Conservation (phyloP, 1,140 invertebrate genomes). For the Lepidurus apus region DNA sequence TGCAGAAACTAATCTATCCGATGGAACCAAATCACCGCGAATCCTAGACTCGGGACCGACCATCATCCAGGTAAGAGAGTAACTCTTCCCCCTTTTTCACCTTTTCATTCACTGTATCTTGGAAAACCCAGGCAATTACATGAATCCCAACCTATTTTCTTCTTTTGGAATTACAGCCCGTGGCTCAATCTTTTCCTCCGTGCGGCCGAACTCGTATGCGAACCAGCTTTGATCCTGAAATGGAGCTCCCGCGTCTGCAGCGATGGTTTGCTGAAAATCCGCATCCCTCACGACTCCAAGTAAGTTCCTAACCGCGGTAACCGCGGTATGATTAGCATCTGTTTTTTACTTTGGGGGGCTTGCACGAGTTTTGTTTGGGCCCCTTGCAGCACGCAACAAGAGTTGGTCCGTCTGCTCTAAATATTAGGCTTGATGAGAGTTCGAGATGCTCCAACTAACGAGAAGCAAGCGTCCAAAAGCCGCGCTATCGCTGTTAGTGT, state of each 20-base stretch:
- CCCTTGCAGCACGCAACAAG: not conserved
- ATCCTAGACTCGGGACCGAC: not conserved
- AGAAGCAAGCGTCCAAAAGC: not conserved
- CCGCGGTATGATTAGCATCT: not conserved
- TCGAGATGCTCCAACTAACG: constrained; percentile 7
- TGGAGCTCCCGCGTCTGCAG: constrained; percentile 88
- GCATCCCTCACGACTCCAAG: constrained; percentile 80
- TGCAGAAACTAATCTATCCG: constrained; percentile 4
- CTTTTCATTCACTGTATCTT: constrained; percentile 28
- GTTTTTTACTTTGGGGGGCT: too few species aligned
- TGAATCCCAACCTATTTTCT: not conserved
- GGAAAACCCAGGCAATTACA: not conserved
- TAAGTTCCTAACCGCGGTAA: constrained; percentile 37
- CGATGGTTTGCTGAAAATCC: constrained; percentile 93
- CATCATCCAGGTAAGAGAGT: not conserved
- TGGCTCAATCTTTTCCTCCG: not conserved
- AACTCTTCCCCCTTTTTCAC: not conserved
- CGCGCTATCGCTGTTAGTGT: not conserved
- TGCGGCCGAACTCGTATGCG: constrained; percentile 71
- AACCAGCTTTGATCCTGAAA: constrained; percentile 88
- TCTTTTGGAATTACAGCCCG: not conserved
- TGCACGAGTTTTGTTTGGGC: not conserved
- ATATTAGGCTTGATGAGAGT: constrained; percentile 11
- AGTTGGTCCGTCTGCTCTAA: not conserved
- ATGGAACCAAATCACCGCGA: not conserved